Conservation (phyloP, 1,140 invertebrate species). For the Lasaia peninsularis region DNA sequence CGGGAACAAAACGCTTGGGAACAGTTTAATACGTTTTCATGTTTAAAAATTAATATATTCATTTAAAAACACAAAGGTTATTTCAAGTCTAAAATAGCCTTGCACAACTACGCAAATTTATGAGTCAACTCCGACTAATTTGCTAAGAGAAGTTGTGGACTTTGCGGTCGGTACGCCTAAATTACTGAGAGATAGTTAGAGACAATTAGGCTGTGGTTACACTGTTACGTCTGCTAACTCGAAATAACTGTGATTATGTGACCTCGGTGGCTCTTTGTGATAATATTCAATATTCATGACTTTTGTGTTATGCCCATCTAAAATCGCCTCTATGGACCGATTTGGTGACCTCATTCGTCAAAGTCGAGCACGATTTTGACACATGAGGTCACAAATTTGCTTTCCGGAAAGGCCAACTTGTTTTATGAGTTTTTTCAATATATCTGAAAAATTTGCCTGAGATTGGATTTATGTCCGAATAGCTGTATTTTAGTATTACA, state of each 20-base stretch:
- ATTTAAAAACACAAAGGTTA: not conserved
- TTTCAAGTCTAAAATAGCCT: not conserved
- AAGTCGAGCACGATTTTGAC: too few species aligned
- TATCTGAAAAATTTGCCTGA: too few species aligned
- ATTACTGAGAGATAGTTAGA: conserved; percentile 13
- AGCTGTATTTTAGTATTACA: too few species aligned
- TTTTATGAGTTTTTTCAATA: too few species aligned
- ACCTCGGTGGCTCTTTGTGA: conserved; percentile 8
- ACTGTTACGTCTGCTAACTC: conserved; percentile 13
- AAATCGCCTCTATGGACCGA: too few species aligned
- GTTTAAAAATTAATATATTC: not conserved
- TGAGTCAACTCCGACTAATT: conserved; percentile 7
- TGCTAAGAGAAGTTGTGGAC: conserved; percentile 9
- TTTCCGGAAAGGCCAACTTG: too few species aligned
- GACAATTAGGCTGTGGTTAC: conserved; percentile 19
- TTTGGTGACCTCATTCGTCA: too few species aligned
- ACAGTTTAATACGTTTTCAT: too few species aligned
- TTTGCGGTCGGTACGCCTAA: not conserved
- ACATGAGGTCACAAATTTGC: too few species aligned
- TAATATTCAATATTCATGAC: not conserved
- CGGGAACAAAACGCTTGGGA: too few species aligned
- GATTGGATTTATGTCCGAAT: too few species aligned
- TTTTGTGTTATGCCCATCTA: not conserved
- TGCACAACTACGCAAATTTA: not conserved
- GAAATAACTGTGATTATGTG: conserved; percentile 19